phyloP scores from a whole-genome alignment of 1,140 invertebrate species.

The Drosophila busckii region DNA sequence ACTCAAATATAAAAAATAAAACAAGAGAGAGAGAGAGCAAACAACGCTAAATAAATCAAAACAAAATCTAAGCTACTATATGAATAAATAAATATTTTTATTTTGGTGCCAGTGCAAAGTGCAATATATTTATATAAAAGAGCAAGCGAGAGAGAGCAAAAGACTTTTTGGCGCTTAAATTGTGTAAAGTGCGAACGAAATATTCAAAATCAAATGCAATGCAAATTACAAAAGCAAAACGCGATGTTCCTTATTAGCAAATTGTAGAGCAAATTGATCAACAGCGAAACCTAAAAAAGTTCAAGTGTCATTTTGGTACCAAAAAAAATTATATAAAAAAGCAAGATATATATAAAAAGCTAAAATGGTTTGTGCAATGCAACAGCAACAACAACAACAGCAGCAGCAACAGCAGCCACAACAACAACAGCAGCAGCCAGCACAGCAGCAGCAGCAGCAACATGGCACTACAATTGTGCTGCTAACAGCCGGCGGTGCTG shows the following conservation, averaged over 20 bases:
- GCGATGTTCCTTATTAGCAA: conserved; percentile 77
- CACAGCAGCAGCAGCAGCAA: conserved; percentile 45
- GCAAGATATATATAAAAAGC: conserved; percentile 33
- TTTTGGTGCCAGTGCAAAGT: conserved; percentile 68
- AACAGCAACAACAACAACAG: conserved; percentile 55
- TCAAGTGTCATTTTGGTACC: conserved; percentile 73
- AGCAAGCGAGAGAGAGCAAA: conserved; percentile 8
- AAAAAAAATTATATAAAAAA: conserved; percentile 53
- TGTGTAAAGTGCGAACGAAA: conserved; percentile 41
- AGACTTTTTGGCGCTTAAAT: conserved; percentile 43
- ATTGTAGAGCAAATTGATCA: conserved; percentile 58
- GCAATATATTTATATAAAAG: conserved; percentile 3
- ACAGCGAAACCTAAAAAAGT: conserved; percentile 28
- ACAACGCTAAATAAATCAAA: conserved; percentile 34
- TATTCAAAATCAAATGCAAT: conserved; percentile 20
- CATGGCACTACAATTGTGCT: conserved; percentile 63
- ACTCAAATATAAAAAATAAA: conserved; percentile 25
- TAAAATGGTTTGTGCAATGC: conserved; percentile 79
- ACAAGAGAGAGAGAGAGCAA: conserved; percentile 37
- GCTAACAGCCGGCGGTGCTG: conserved; percentile 43
- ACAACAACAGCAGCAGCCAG: conserved; percentile 35
- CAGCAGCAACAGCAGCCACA: conserved; percentile 40
- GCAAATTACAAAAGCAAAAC: conserved; percentile 19
- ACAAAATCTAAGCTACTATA: conserved; percentile 41
- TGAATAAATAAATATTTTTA: conserved; percentile 33